Base-by-base conservation (phyloP, 2,888 invertebrate species). In the Pimpla rufipes region DNA sequence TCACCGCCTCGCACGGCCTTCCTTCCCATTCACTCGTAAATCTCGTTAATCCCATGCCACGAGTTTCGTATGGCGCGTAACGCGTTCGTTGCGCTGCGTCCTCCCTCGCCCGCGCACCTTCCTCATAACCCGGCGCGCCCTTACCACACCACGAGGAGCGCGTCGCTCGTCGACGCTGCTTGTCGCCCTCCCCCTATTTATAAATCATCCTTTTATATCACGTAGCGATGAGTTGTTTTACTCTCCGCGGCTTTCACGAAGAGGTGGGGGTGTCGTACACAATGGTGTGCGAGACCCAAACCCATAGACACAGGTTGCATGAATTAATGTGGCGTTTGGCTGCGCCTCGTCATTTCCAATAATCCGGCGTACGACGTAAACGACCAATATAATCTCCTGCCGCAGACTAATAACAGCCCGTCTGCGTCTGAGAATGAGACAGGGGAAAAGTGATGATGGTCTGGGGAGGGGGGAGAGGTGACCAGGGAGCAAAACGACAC, bases 31-130 rank as follows among this genome's bases (percentile, higher is more conserved):
- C 59, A 52, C 62, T 76, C 78, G 73, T 85, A 85, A 85, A 85
- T 86, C 84, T 85, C 83, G 73, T 86, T 86, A 86, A 85, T 86
- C 85, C 81, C 74, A 81, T 74, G 80, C 84, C 52, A 29, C 29
- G 71, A 81, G 79, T 70, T 77, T 83, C 77, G 80, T 82, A 71
- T 62, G 67, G 79, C 82, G 29, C 29, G 29, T 29, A 78, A 55
- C 73, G 68, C 23, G 23, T 13, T 42, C 62, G 21, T 76, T n/a
- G 29, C 29, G 2, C 55, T 40, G 59, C 47, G 57, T 45, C 29
- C 21, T 77, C 40, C 42, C 59, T 59, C 37, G 16, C 40, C 67
- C 78, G 23, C n/a, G 35, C 13, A 29, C 40, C 68, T 70, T 68
- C 18, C 70, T 79, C 66, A 59, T 76, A 79, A 77, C 57, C 57